Conservation (phyloP, 2,113 vertebrate genomes). For the Nycticebus coucang region DNA sequence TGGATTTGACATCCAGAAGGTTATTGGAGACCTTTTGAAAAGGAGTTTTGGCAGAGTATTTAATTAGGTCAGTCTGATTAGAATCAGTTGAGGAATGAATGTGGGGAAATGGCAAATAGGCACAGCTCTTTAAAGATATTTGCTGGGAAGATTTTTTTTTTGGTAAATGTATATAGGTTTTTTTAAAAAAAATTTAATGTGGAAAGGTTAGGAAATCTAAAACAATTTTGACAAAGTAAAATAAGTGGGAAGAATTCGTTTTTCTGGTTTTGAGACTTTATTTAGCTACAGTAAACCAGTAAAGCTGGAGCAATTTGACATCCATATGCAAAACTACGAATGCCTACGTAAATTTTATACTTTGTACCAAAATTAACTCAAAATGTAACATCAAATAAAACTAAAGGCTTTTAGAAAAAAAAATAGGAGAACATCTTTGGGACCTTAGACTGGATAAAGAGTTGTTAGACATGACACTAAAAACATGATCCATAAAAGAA, state of each 20-base stretch:
- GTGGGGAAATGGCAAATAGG: background rate
- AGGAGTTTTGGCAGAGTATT: background rate
- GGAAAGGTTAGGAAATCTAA: background rate
- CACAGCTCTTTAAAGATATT: background rate
- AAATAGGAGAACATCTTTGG: background rate
- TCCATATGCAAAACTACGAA: background rate
- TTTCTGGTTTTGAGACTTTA: background rate
- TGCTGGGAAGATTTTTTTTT: background rate
- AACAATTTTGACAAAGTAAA: slow-evolving; percentile 2
- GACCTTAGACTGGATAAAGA: background rate
- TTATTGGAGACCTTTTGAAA: background rate
- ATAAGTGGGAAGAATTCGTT: background rate
- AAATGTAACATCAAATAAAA: background rate
- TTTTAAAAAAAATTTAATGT: background rate
- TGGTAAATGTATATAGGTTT: background rate
- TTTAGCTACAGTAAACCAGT: background rate
- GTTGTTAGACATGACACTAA: background rate
- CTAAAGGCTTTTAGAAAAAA: background rate
- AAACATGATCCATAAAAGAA: background rate
- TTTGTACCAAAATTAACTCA: background rate
- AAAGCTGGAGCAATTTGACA: background rate
- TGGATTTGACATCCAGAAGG: background rate
- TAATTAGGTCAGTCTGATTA: background rate
- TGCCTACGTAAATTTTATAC: background rate
- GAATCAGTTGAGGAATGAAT: background rate